Base-by-base conservation (phyloP, 1,140 invertebrate genomes). In the Heliconius congener region DNA sequence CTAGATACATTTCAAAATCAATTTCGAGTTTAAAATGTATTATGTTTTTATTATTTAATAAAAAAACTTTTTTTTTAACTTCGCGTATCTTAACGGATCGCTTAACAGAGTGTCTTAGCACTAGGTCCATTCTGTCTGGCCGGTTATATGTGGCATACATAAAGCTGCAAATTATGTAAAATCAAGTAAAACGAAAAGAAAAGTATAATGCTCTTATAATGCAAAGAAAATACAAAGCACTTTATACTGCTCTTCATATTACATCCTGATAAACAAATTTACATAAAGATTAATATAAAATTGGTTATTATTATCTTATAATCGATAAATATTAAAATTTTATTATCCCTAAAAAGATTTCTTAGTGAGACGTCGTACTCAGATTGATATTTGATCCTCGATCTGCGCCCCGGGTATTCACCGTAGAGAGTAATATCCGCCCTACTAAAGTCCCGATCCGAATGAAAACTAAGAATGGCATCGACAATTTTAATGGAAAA, bases 361-460 rank as follows among this genome's bases (percentile, higher is more conserved):
- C 60, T 66, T 66, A 66, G 60, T 66, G 60, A 66, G 60, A 16
- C 27, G 60, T 66, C 60, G 60, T 5, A 23, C 19, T 30, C 60
- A 66, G 60, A 66, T 66, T 66, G 60, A 66, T 66, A 66, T 66
- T 66, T 66, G 60, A 66, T 66, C 60, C 60, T 66, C 60, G 60
- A 66, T 66, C 60, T 30, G 60, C 60, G 60, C 60, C 60, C n/a
- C 60, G 27, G 60, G 60, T 66, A 66, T 66, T 66, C 60, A 66
- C 60, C 60, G 60, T 66, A 66, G 60, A 66, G 60, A 30, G 60
- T 16, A 66, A 66, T 66, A 66, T 66, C 60, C 60, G 60, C 60
- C 27, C 23, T 66, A 23, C 60, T 30, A 30, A 66, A 66, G 23
- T 23, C 60, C 60, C 27, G 27, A 30, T 27, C 60, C 30, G 60